Base-by-base conservation (phyloP, 2,888 invertebrate genomes). In the Heliconius charithonia region DNA sequence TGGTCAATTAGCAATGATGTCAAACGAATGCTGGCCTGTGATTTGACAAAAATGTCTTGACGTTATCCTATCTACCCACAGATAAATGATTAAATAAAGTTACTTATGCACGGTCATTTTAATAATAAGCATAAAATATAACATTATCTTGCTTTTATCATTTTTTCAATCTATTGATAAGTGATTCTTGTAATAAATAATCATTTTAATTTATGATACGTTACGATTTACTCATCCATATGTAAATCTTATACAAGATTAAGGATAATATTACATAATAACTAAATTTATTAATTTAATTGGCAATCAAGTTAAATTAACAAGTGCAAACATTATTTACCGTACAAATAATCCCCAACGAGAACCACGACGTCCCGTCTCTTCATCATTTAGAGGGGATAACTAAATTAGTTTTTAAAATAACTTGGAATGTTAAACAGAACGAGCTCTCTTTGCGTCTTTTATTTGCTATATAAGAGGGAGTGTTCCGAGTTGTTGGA, bases 1-100 rank as follows among this genome's bases (percentile, higher is more conserved):
- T 81, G 79, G 81, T 75, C 25, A 19, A 32, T 51, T 45, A 25
- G 10, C 62, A 79, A 72, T 79, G 76, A 79, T 81, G 76, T 77
- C 74, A 78, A 75, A 76, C 41, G n/a, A 63, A 80, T 80, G 69
- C 70, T 27, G 27, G 63, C 41, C 32, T 76, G 16, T 71, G 66
- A 76, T 80, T 78, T 75, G 80, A 62, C 71, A 56, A 29, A 45
- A 25, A 16, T 59, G 22, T 3, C 71, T 80, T 80, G 80, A 80
- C 79, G 74, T 80, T 80, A 80, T 74, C 56, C 25, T 70, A 25
- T 25, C 73, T 73, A 51, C 66, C 59, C 77, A 74, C 77, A 78
- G 77, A 78, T 78, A 37, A 78, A 10, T 74, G 67, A 73, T 67
- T 59, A 73, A 73, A 29, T 73, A 74, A 67, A 74, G 73, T 67